Evolutionary conservation across 2,797 vertebrate species (phyloP), one percentile per base, ranked within the genome.

Genomic region (Enteromius fasciolatus): DNA sequence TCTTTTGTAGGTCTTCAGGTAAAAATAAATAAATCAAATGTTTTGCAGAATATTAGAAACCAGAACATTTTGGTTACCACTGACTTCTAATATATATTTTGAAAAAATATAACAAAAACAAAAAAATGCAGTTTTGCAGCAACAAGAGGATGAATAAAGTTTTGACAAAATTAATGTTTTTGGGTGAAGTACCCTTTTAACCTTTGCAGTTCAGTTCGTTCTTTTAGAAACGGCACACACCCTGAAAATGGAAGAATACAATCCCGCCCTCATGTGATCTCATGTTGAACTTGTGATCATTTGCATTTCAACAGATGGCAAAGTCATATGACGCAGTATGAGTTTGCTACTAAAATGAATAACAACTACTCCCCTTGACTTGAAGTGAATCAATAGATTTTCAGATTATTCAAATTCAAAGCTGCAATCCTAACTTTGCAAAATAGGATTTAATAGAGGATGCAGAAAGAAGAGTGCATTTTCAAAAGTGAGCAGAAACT

Each of bases 381-480:
- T 39, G 25, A 72, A 17, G 1, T 33, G 20, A 52, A 33, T 73
- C 46, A 33, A n/a, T 73, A n/a, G 11, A 39, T 75, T 57, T 23
- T 73, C 5, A 23, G 54, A 74, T n/a, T 39, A 74, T 36, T 74
- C 50, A 54, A 74, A 74, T 54, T 23, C 31, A 9, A 11, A 74
- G 33, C 11, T 14, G 7, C 50, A 74, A 57, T 10, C 11, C 50
- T 14, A 36, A 54, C 8, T n/a, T 23, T 11, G 8, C 52, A 36
- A 36, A 46, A 5, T 31, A 70, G 7, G 23, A 46, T 48, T 25
- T 18, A 12, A 52, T 73, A 1, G 54, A 36, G 12, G 11, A 57
- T 57, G 4, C 31, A 74, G 9, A 3, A 14, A 68, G 1, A 39
- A 74, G 6, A 39, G 6, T 15, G 11, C 12, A 57, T 23, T n/a